phyloP scores from a whole-genome alignment of 2,797 vertebrate genomes.

The Gastrophryne carolinensis region DNA sequence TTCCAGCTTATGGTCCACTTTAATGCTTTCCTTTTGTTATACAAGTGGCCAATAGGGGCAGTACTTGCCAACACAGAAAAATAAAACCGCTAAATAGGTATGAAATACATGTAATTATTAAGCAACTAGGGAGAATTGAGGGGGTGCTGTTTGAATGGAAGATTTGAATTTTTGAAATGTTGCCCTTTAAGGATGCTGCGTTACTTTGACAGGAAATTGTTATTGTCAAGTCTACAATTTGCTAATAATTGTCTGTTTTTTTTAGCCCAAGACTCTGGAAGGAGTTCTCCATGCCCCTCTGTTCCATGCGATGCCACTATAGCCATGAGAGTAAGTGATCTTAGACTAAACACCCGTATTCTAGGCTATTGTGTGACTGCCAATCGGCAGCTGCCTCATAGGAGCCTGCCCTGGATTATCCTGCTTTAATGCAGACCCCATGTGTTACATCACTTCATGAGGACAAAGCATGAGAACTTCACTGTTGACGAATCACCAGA shows the following conservation, averaged over 20 bases:
- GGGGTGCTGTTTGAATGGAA: background rate
- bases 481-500: too few species aligned
- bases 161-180: background rate
- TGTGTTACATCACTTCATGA: background rate
- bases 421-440: background rate
- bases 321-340: slow-evolving; percentile 31
- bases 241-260: too few species aligned
- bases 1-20: too few species aligned
- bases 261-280: slow-evolving; percentile 25
- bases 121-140: background rate
- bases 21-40: too few species aligned
- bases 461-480: background rate
- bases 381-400: background rate
- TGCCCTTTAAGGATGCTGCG: too few species aligned
- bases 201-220: too few species aligned
- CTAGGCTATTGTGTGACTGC: background rate
- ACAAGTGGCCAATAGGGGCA: background rate
- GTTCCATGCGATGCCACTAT: slow-evolving; percentile 16
- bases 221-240: too few species aligned
- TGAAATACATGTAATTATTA: background rate
- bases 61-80: background rate
- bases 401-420: background rate
- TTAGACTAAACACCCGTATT: background rate
- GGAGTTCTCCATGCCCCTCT: slow-evolving; percentile 13
- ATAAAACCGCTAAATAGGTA: background rate